These are phyloP conservation scores for Corythaixoides concolor DNA, from an alignment of 2,113 vertebrate genomes.

Conservation along the genomic window DNA sequence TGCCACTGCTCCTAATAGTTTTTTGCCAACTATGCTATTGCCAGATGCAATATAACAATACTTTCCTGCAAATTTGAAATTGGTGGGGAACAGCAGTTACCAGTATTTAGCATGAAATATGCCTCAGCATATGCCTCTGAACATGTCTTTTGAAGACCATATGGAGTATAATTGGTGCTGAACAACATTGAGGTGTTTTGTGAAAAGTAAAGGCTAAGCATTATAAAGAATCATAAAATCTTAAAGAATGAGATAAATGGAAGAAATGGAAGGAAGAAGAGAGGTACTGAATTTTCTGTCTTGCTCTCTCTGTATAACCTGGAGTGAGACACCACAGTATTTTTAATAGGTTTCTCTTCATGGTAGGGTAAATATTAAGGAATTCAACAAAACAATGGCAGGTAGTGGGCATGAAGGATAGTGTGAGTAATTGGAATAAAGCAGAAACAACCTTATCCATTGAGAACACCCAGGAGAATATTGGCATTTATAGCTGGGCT, in stretches of 20 bases:
- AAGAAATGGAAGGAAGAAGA: not conserved
- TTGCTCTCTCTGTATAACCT: not conserved
- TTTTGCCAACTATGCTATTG: not conserved
- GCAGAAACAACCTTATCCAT: not conserved
- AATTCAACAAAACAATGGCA: not conserved
- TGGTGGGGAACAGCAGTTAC: constrained; percentile 45
- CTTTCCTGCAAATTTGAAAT: constrained; percentile 25
- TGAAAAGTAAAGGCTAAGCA: constrained; percentile 50
- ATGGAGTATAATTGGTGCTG: constrained; percentile 58
- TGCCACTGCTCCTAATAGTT: not conserved
- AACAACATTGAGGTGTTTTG: constrained; percentile 61
- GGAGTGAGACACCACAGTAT: not conserved
- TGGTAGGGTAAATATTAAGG: not conserved
- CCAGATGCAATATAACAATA: constrained; percentile 48
- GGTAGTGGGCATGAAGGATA: not conserved
- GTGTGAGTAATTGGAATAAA: not conserved
- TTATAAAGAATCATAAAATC: constrained; percentile 7
- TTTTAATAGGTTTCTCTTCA: not conserved
- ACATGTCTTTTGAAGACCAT: constrained; percentile 51
- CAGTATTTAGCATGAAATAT: constrained; percentile 62
- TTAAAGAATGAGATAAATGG: not conserved
- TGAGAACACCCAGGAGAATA: not conserved
- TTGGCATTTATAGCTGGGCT: not conserved
- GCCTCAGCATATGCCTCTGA: constrained; percentile 61
- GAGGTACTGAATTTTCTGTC: not conserved